Evolutionary conservation across 2,888 invertebrate genomes (phyloP).

Genomic region (Watsonalla binaria): DNA sequence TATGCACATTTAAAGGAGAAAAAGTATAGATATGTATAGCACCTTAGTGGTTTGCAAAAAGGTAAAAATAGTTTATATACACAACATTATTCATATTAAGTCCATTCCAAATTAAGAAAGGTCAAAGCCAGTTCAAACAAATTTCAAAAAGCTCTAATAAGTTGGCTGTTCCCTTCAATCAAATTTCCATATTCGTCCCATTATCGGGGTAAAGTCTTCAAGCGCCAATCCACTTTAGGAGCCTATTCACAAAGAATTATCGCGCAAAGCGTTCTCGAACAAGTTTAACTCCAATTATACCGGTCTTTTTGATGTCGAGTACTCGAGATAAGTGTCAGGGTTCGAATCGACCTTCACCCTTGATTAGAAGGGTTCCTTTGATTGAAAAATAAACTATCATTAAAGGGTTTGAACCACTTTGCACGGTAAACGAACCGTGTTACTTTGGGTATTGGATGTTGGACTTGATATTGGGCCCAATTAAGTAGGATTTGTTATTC

Average conservation of each 20-base stretch:
- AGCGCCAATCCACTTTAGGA: background rate
- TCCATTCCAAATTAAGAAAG: background rate
- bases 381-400: constrained; percentile 1
- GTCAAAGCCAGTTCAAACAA: background rate
- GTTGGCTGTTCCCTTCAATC: background rate
- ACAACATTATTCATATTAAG: background rate
- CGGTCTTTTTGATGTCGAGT: constrained; percentile 18
- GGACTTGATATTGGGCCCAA: background rate
- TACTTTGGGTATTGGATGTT: background rate
- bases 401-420: background rate
- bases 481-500: background rate
- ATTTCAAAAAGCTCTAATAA: background rate
- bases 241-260: constrained; percentile 10
- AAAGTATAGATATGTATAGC: too few species aligned
- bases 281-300: constrained; percentile 25
- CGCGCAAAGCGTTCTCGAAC: constrained; percentile 10
- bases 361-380: constrained; percentile 2
- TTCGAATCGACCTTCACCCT: background rate
- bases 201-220: background rate
- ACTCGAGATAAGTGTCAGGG: constrained; percentile 10
- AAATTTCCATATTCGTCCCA: constrained; percentile 3
- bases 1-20: too few species aligned
- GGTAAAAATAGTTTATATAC: too few species aligned
- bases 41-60: too few species aligned
- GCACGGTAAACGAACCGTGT: background rate